phyloP scores from a whole-genome alignment of 1,140 invertebrate genomes.

The Drosophila novamexicana region DNA sequence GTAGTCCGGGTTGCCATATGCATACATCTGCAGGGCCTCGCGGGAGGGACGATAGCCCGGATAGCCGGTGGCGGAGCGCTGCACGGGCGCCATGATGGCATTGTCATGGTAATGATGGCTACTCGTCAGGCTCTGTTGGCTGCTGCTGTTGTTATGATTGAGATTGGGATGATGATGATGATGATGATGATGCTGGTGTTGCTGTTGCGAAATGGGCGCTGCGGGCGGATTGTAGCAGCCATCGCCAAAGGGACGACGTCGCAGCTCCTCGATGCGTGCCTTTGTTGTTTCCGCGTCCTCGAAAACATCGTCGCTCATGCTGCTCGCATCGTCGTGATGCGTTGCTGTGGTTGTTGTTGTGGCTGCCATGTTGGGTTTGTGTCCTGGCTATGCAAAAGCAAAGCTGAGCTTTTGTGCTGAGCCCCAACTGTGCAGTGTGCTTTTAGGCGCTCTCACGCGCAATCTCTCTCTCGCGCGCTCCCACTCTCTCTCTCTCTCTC shows the following conservation, averaged over 20 bases:
- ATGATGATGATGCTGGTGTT: constrained; percentile 48
- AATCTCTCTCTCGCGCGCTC: constrained; percentile 9
- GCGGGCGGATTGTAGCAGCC: constrained; percentile 75
- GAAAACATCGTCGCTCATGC: constrained; percentile 92
- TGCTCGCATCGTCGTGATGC: constrained; percentile 85
- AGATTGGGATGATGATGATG: constrained; percentile 51
- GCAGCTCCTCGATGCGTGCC: constrained; percentile 73
- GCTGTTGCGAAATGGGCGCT: constrained; percentile 56
- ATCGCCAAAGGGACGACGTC: constrained; percentile 72
- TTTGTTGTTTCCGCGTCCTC: constrained; percentile 85
- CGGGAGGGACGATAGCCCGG: constrained; percentile 90
- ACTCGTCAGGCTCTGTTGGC: constrained; percentile 74
- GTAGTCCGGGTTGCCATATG: constrained; percentile 67
- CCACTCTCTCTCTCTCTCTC: constrained; percentile 16
- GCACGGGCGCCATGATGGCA: constrained; percentile 71
- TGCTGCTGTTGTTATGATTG: constrained; percentile 54
- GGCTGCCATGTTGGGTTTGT: constrained; percentile 37
- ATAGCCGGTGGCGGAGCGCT: constrained; percentile 90
- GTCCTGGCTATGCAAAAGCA: constrained; percentile 34
- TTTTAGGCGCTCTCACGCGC: constrained; percentile 36
- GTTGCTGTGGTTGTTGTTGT: constrained; percentile 25
- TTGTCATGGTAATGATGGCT: constrained; percentile 78
- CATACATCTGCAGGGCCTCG: constrained; percentile 86
- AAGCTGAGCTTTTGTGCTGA: constrained; percentile 26
- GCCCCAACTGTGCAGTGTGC: constrained; percentile 8